phyloP scores from a whole-genome alignment of 2,888 invertebrate genomes.

The Crocallis elinguaria region DNA sequence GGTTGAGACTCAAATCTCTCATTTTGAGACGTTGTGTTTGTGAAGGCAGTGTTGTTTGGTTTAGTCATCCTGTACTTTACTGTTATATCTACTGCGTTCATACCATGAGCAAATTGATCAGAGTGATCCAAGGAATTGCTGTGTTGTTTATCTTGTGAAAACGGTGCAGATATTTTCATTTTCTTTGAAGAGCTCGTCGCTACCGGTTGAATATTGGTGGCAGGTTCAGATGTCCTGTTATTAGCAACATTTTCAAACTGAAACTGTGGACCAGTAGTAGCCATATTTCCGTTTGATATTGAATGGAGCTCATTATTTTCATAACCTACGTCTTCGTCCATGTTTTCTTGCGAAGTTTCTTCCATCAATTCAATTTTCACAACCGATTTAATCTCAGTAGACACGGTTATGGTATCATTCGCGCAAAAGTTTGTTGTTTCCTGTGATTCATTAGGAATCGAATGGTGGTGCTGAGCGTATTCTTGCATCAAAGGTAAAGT shows the following conservation, averaged over 20 bases:
- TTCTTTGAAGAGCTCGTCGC: conserved; percentile 14
- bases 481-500: conserved; percentile 66
- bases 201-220: conserved; percentile 18
- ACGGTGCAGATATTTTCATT: conserved; percentile 9
- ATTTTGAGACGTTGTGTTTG: conserved; percentile 82
- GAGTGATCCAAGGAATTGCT: conserved; percentile 53
- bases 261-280: conserved; percentile 28
- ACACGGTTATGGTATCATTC: conserved; percentile 56
- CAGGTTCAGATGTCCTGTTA: conserved; percentile 7
- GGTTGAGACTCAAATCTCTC: too few species aligned
- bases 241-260: conserved; percentile 13
- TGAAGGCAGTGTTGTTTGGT: conserved; percentile 66
- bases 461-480: conserved; percentile 60
- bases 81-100: conserved; percentile 77
- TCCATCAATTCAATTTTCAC: conserved; percentile 63
- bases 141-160: conserved; percentile 9
- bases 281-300: conserved; percentile 30
- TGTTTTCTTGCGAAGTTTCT: conserved; percentile 57
- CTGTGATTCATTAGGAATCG: conserved; percentile 47
- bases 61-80: conserved; percentile 52
- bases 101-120: conserved; percentile 77
- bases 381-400: conserved; percentile 61
- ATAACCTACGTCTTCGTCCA: conserved; percentile 48
- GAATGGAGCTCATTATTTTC: too few species aligned
- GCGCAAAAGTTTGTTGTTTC: conserved; percentile 45